Conservation (phyloP, 2,888 invertebrate species). For the Autographa pulchrina region DNA sequence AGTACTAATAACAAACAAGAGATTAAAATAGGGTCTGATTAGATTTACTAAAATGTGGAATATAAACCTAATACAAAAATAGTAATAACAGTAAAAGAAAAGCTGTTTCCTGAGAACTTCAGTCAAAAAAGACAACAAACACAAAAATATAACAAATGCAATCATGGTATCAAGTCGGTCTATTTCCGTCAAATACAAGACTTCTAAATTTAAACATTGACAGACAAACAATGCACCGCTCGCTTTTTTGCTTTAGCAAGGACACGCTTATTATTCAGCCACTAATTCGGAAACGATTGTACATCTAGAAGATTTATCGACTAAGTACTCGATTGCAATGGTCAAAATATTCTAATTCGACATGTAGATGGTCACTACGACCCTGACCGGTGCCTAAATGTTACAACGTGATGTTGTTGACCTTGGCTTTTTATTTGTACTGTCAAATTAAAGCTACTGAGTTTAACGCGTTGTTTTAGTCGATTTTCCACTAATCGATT, state of each 20-base stretch:
- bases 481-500: slow-evolving; percentile 21
- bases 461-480: slow-evolving; percentile 22
- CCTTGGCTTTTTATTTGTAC: slow-evolving; percentile 61
- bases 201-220: slow-evolving; percentile 32
- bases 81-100: no score
- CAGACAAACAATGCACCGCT: slow-evolving; percentile 31
- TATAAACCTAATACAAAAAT: no score
- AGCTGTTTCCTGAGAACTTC: no score
- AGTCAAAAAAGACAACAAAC: no score
- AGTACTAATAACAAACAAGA: no score
- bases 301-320: slow-evolving; percentile 48
- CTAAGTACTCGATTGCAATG: slow-evolving; percentile 57
- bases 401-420: slow-evolving; percentile 63
- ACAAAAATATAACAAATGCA: not conserved
- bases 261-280: slow-evolving; percentile 55
- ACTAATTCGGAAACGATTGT: slow-evolving; percentile 52
- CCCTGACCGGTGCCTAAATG: slow-evolving; percentile 61
- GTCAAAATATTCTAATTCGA: slow-evolving; percentile 47
- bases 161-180: not conserved
- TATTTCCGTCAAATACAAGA: not conserved
- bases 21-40: no score
- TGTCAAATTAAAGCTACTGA: slow-evolving; percentile 52
- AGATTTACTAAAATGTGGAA: no score
- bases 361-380: slow-evolving; percentile 52
- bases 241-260: slow-evolving; percentile 42